Base-by-base conservation (phyloP, 2,888 invertebrate genomes). In the Palloptera scutellata region DNA sequence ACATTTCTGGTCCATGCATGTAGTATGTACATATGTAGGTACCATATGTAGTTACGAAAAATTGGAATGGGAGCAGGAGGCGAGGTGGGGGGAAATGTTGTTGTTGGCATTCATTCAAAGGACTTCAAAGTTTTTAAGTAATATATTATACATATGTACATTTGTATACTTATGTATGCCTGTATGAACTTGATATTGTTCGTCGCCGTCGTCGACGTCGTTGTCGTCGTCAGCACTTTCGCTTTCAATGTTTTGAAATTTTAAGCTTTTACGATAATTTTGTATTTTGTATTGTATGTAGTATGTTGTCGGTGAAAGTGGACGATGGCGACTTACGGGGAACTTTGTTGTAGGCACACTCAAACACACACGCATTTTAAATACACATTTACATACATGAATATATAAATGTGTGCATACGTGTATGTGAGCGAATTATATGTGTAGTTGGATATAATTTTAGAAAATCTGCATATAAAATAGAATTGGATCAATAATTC, bases 401-500 rank as follows among this genome's bases (percentile, higher is more conserved):
- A 64, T 52, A 54, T 61, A 53, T 51, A 20, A 51, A 30, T 61
- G 51, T 42, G n/a, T 15, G 17, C 19, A 20, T 54, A 15, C 40
- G 19, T 58, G 43, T 62, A 53, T 51, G 60, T 20, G 52, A 43
- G 51, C 20, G 55, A n/a, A n/a, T n/a, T 55, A 43, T 15, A 41
- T 52, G 45, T 60, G 43, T 64, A 19, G 54, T 52, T 61, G 48
- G 52, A 41, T 65, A 75, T 73, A 75, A 74, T 72, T 75, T 75
- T 75, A 73, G 71, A 76, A 75, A 77, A 77, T 77, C 75, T 77
- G 76, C 77, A 77, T 77, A 77, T 72, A 75, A 75, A 77, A 77
- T 76, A 76, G 75, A 75, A 76, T 77, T 76, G 73, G 76, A 77
- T 77, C 77, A 75, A 77, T 77, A 77, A 73, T 75, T 76, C 75